Evolutionary conservation across 2,113 vertebrate species (phyloP).

Genomic region (Xiphophorus couchianus): DNA sequence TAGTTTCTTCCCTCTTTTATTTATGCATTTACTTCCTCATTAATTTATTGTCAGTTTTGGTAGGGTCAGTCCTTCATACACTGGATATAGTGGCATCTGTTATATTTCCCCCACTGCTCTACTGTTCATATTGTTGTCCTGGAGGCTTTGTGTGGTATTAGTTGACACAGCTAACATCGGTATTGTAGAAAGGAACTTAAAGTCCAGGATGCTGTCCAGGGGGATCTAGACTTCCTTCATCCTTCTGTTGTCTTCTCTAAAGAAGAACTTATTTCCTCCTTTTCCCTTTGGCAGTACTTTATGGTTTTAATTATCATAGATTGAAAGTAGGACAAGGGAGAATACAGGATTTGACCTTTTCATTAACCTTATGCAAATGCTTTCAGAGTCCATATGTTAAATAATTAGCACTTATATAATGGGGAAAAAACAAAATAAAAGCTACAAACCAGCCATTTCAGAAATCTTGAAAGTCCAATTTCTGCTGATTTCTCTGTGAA

Average conservation of each 20-base stretch:
- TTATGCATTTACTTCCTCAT: too few species aligned
- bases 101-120: background rate
- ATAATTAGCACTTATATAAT: slow-evolving; percentile 4
- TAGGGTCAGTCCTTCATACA: too few species aligned
- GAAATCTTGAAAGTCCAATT: background rate
- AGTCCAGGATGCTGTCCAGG: slow-evolving; percentile 18
- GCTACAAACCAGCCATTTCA: background rate
- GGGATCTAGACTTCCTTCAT: slow-evolving; percentile 26
- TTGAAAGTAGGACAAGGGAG: background rate
- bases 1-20: too few species aligned
- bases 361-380: slow-evolving; percentile 58
- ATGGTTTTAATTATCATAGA: slow-evolving; percentile 41
- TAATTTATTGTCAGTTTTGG: too few species aligned
- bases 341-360: slow-evolving; percentile 43
- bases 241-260: slow-evolving; percentile 15
- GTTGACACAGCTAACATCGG: slow-evolving; percentile 29
- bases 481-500: too few species aligned
- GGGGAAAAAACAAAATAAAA: background rate
- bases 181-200: slow-evolving; percentile 35
- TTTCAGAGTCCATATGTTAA: slow-evolving; percentile 14
- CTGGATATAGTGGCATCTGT: background rate
- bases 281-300: slow-evolving; percentile 31
- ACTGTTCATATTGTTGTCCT: slow-evolving; percentile 1
- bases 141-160: slow-evolving; percentile 24
- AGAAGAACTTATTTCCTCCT: slow-evolving; percentile 31